Evolutionary conservation across 2,113 vertebrate species (phyloP).

Genomic region (Gallinago paraguaiae): DNA sequence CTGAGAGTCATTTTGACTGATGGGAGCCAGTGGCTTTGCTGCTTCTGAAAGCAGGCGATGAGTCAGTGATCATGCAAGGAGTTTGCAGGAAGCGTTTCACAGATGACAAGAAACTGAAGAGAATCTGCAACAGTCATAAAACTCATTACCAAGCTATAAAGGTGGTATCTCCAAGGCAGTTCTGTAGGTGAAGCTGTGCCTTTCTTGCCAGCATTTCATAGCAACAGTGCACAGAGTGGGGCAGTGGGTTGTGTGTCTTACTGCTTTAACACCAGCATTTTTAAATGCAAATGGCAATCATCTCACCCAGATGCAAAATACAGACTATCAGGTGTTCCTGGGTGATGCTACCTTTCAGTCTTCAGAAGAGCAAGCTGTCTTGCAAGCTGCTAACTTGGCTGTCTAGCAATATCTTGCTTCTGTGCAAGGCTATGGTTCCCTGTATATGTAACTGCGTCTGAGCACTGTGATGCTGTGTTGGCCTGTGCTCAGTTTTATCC

Average conservation of each 20-base stretch:
- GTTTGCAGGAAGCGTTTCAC: background rate
- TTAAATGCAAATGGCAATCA: background rate
- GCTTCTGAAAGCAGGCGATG: background rate
- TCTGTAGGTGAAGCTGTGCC: background rate
- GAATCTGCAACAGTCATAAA: background rate
- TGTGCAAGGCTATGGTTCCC: background rate
- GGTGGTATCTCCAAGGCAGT: background rate
- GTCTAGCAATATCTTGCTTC: background rate
- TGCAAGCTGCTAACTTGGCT: background rate
- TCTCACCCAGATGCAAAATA: background rate
- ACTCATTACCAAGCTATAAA: background rate
- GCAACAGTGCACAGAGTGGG: background rate
- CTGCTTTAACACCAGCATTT: background rate
- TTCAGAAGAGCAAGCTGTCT: background rate
- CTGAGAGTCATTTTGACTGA: background rate
- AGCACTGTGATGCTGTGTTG: accelerated
- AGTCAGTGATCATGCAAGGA: background rate
- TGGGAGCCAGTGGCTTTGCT: background rate
- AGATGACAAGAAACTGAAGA: background rate
- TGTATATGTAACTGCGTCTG: background rate
- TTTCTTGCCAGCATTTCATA: background rate
- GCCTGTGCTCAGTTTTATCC: background rate
- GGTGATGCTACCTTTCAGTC: background rate
- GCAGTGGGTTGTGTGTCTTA: background rate
- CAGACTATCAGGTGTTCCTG: background rate